Base-by-base conservation (phyloP, 1,140 invertebrate species). In the Drosophila mauritiana region DNA sequence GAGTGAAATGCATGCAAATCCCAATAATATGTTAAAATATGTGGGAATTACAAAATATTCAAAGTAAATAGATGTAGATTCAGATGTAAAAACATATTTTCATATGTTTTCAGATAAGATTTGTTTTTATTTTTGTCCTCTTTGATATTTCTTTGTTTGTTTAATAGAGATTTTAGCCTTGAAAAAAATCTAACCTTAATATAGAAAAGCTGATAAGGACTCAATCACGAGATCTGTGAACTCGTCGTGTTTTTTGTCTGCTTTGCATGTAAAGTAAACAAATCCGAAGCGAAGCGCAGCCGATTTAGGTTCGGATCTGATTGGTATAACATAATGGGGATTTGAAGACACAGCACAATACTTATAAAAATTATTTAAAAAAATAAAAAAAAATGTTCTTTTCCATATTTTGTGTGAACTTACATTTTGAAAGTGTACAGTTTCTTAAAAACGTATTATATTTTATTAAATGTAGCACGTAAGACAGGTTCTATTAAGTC, bases 151-250 rank as follows among this genome's bases (percentile, higher is more conserved):
- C 6, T 15, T 15, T 43, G 45, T 25, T 17, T 25, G 46, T 48
- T n/a, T 6, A n/a, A 48, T 37, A 13, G 4, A 27, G 22, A 37
- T 10, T n/a, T 22, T 22, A 31, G 49, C 15, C 49, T 52, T 52
- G 15, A 4, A 6, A 36, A 52, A n/a, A 1, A 17, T 20, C 31
- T 36, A 17, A 12, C 15, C 49, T n/a, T 54, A 15, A 20, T 20
- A 17, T 11, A 57, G 36, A 40, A 13, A 5, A 2, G 17, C 59
- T 62, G 59, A 62, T 58, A 58, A 62, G 53, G n/a, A 3, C 5
- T 7, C 59, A 40, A 62, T 62, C 59, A 62, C 59, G 59, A 62
- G 37, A 62, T 62, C 59, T 62, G 37, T 61, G 58, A 61, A 31
- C 51, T 8, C 4, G 51, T 15, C 22, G 34, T 56, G 36, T 22